Conservation (phyloP, 2,113 vertebrate genomes). For the Caranx melampygus region DNA sequence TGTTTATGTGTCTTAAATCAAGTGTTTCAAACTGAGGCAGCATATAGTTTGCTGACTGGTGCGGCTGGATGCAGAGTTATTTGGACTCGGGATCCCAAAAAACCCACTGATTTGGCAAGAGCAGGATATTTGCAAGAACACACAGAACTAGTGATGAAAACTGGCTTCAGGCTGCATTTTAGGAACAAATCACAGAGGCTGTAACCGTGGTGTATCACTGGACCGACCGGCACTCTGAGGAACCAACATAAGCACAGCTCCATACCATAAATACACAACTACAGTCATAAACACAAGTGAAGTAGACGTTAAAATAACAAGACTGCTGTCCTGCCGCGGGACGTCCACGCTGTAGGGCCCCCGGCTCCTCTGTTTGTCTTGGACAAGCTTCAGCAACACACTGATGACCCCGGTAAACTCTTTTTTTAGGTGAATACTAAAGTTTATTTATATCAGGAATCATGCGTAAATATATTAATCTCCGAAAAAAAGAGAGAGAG, state of each 20-base stretch:
- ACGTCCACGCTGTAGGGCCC: slow-evolving; percentile 20
- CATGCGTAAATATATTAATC: background rate
- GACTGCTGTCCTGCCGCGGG: slow-evolving; percentile 34
- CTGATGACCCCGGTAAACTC: slow-evolving; percentile 51
- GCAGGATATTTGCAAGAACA: slow-evolving; percentile 13
- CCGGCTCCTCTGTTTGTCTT: slow-evolving; percentile 60
- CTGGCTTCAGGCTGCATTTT: slow-evolving; percentile 40
- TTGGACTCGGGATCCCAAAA: background rate
- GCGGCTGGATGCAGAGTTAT: slow-evolving; percentile 8
- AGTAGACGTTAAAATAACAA: slow-evolving; percentile 60
- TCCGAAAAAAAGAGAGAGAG: too few relatives aligned
- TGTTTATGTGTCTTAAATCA: slow-evolving; percentile 16
- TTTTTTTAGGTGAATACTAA: background rate
- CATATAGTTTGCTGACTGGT: slow-evolving; percentile 6
- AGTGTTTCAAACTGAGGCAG: slow-evolving; percentile 22
- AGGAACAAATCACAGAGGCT: slow-evolving; percentile 57
- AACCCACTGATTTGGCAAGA: slow-evolving; percentile 35
- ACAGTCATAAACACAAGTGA: slow-evolving; percentile 42
- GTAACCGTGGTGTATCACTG: slow-evolving; percentile 28
- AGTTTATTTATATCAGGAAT: background rate
- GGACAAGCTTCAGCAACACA: slow-evolving; percentile 60
- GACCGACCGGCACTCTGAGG: slow-evolving; percentile 24
- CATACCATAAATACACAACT: slow-evolving; percentile 41
- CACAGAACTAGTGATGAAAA: slow-evolving; percentile 41
- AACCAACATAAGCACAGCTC: slow-evolving; percentile 45